Evolutionary conservation across 2,113 vertebrate species (phyloP).

Genomic region (Macquaria australasica): DNA sequence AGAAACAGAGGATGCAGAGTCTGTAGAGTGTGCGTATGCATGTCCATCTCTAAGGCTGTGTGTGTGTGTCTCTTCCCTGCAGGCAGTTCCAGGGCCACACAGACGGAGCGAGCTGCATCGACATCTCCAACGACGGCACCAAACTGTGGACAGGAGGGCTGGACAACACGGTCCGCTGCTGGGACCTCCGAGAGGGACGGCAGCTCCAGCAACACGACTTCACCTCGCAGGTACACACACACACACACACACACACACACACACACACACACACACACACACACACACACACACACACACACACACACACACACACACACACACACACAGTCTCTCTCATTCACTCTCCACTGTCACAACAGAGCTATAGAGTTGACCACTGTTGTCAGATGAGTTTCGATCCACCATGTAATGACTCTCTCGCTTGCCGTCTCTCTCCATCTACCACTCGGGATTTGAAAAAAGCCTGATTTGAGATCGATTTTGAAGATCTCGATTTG

Average conservation of each 20-base stretch:
- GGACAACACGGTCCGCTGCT: slow-evolving; percentile 87
- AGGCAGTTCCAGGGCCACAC: slow-evolving; percentile 88
- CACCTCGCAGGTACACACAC: slow-evolving; percentile 82
- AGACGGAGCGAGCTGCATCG: slow-evolving; percentile 87
- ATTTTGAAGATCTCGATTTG: too few relatives aligned
- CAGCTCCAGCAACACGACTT: slow-evolving; percentile 87
- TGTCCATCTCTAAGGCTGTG: not conserved
- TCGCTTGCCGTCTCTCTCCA: slow-evolving; percentile 1
- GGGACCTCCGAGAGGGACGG: slow-evolving; percentile 85
- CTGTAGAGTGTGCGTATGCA: slow-evolving; percentile 72
- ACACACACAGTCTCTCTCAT: not conserved
- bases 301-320: slow-evolving; percentile 13
- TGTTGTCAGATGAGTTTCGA: slow-evolving; percentile 71
- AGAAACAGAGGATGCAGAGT: slow-evolving; percentile 41
- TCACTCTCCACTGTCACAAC: slow-evolving; percentile 51
- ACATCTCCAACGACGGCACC: slow-evolving; percentile 87
- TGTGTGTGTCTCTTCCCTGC: slow-evolving; percentile 1
- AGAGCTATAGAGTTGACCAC: slow-evolving; percentile 51
- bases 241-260: slow-evolving; percentile 20
- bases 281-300: not conserved
- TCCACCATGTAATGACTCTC: slow-evolving; percentile 63
- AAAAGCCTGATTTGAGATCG: too few relatives aligned
- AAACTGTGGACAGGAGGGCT: slow-evolving; percentile 87
- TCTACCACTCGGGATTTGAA: too few relatives aligned
- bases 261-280: not conserved